Percentiles rank a stretch among this genome's conserved stretches.
phyloP scores from a whole-genome alignment of 2,888 invertebrate species.

The Nemotelus pantherinus region DNA sequence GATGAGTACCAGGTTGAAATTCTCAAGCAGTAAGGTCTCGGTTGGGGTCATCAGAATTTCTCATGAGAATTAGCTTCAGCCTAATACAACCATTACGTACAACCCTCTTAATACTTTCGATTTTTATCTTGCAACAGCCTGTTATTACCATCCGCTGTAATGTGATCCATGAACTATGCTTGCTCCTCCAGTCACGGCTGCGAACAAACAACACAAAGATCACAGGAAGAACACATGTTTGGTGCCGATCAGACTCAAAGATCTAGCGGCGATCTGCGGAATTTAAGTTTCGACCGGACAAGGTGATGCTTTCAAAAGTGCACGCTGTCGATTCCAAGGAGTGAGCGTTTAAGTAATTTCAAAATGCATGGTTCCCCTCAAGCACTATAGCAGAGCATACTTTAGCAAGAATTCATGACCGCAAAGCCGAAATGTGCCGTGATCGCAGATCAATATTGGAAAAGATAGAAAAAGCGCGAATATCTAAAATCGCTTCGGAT shows the following conservation, averaged over 20 bases:
- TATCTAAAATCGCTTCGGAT: conserved; percentile 30
- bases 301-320: conserved; percentile 32
- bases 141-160: conserved; percentile 14
- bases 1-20: no score
- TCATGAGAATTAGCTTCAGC: conserved; percentile 31
- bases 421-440: conserved; percentile 8
- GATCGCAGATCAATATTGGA: conserved; percentile 16
- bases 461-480: conserved; percentile 21
- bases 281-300: conserved; percentile 23
- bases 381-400: background rate
- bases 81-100: conserved; percentile 48
- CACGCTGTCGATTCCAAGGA: background rate
- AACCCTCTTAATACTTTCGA: conserved; percentile 49
- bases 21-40: no score
- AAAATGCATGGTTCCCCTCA: conserved; percentile 8
- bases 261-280: conserved; percentile 31
- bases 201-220: conserved; percentile 1
- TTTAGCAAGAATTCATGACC: conserved; percentile 28
- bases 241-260: conserved; percentile 39
- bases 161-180: conserved; percentile 20
- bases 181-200: background rate
- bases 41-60: no score
- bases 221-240: conserved; percentile 44
- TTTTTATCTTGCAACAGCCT: conserved; percentile 38
- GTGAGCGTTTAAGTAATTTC: conserved; percentile 35